Conservation (phyloP, 2,888 invertebrate species). For the Dicranocentrus wangi region DNA sequence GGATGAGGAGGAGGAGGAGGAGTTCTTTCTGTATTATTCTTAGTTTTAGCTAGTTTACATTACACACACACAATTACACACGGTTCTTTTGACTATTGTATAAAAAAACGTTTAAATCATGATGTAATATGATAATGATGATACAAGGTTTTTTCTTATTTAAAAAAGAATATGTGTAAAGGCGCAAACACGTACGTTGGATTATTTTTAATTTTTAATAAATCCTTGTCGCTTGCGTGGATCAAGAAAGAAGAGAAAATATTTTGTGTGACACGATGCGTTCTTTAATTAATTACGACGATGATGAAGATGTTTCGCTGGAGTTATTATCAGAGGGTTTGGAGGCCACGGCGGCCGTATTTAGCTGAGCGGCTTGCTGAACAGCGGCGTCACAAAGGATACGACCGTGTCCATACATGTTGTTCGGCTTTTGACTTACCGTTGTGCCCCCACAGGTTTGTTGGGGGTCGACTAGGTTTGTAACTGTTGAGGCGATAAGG, state of each 20-base stretch:
- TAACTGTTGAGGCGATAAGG: neutral
- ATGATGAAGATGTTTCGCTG: too few relatives aligned
- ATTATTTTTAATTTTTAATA: constrained; percentile 30
- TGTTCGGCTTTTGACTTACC: constrained; percentile 3
- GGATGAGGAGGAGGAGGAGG: neutral
- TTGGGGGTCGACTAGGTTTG: neutral
- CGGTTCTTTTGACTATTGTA: constrained; percentile 11
- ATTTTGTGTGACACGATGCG: too few relatives aligned
- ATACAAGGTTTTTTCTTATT: constrained; percentile 15
- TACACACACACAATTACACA: too few relatives aligned
- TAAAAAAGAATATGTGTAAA: constrained; percentile 15
- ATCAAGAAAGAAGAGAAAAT: constrained; percentile 18
- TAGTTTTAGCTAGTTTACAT: too few relatives aligned
- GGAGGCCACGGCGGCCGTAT: too few relatives aligned
- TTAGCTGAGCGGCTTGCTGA: too few relatives aligned
- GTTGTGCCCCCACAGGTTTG: constrained; percentile 30
- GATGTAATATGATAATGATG: neutral
- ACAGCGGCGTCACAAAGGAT: constrained; percentile 19
- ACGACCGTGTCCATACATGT: constrained; percentile 36
- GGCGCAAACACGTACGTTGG: constrained; percentile 18
- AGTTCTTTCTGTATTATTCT: neutral
- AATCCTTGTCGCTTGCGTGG: constrained; percentile 55
- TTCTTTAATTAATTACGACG: too few relatives aligned
- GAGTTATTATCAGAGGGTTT: too few relatives aligned
- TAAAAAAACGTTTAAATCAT: neutral